A percentile compares a stretch with the other conserved stretches of the same genome.
phyloP scores from a whole-genome alignment of 1,140 invertebrate genomes.

The Lepeophtheirus salmonis region DNA sequence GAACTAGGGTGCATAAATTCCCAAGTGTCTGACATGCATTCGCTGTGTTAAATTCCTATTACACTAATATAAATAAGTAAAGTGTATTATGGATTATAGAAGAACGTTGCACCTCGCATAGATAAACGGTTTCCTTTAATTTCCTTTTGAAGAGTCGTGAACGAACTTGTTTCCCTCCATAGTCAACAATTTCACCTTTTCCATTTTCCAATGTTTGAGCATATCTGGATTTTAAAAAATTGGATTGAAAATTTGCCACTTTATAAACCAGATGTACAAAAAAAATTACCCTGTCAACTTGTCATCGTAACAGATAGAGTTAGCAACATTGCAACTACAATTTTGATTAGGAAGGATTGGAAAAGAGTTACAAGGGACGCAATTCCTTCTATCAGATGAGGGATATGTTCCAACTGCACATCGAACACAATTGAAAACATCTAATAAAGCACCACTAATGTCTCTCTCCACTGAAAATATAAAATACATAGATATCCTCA shows the following conservation, averaged over 20 bases:
- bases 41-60: constrained; percentile 5
- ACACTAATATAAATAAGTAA: no score
- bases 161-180: not conserved
- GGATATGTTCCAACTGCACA: not conserved
- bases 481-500: no score
- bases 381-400: not conserved
- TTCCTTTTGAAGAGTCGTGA: constrained; percentile 10
- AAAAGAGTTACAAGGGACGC: constrained; percentile 1
- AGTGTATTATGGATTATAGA: no score
- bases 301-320: not conserved
- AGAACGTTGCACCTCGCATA: constrained; percentile 12
- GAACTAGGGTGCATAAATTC: constrained; percentile 12
- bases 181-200: not conserved
- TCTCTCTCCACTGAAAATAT: constrained; percentile 9
- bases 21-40: constrained; percentile 10
- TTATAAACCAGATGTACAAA: no score
- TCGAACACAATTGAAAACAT: not conserved
- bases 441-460: not conserved
- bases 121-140: constrained; percentile 1
- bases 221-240: not conserved
- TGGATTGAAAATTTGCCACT: not conserved
- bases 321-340: not conserved
- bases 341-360: not conserved
- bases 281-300: not conserved
- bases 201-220: not conserved